Percentiles rank a stretch among this genome's conserved stretches.
These are phyloP conservation scores for Trachelus iudaicus DNA, from an alignment of 2,888 invertebrate genomes.

Conservation along the genomic window DNA sequence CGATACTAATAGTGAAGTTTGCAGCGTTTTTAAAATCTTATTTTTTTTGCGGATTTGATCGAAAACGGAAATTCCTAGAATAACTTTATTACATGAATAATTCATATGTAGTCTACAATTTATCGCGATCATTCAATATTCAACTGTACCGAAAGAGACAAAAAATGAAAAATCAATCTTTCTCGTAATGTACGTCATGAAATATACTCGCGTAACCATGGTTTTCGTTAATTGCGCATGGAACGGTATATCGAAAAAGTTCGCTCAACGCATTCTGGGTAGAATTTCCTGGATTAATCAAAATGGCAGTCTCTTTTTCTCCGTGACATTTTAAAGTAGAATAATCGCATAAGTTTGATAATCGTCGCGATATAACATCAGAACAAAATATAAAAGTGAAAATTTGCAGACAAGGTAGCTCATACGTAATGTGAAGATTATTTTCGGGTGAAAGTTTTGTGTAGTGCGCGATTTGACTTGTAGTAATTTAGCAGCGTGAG, in stretches of 20 bases:
- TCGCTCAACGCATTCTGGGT: slow-evolving; percentile 47
- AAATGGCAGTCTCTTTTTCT: slow-evolving; percentile 39
- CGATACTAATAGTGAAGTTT: not conserved
- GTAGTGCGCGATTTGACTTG: not conserved
- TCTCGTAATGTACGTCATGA: not conserved
- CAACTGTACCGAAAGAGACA: not conserved
- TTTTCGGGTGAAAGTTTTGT: not conserved
- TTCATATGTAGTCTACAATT: not conserved
- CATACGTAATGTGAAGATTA: not conserved
- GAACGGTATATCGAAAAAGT: slow-evolving; percentile 28
- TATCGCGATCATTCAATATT: not conserved
- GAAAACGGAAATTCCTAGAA: not conserved
- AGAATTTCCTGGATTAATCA: slow-evolving; percentile 46
- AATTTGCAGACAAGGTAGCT: not conserved
- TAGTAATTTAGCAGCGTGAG: not conserved
- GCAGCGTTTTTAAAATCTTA: not conserved
- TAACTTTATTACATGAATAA: not conserved
- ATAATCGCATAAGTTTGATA: not conserved
- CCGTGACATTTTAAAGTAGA: not conserved
- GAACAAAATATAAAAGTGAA: not conserved
- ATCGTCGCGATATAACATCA: not conserved
- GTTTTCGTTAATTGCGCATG: slow-evolving; percentile 32
- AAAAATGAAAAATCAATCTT: not conserved
- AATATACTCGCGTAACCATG: not conserved
- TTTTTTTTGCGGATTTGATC: not conserved